A percentile compares a stretch with the other conserved stretches of the same genome.
These are phyloP conservation scores for Elysia crispata DNA, from an alignment of 2,888 invertebrate genomes.

Conservation along the genomic window DNA sequence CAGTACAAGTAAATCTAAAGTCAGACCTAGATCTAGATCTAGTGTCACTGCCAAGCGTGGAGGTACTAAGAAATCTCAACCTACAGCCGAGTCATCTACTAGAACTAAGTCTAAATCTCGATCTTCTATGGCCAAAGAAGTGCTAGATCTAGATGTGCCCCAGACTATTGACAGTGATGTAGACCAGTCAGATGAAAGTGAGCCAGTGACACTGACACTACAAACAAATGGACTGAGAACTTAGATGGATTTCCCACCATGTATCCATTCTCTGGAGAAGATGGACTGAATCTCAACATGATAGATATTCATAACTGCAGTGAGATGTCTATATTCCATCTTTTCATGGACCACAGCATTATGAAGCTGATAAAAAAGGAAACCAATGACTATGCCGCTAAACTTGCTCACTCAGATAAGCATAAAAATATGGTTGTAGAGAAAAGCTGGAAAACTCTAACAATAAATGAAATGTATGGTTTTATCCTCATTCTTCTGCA, in stretches of 20 bases:
- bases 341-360: background rate
- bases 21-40: background rate
- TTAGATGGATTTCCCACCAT: background rate
- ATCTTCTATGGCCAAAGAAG: background rate
- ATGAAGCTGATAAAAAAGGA: background rate
- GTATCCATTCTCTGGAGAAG: background rate
- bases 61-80: no score
- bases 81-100: background rate
- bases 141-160: background rate
- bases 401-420: background rate
- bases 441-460: conserved; percentile 23
- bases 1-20: background rate
- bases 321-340: background rate
- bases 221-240: background rate
- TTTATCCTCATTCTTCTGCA: conserved; percentile 21
- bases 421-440: background rate
- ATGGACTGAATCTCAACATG: background rate
- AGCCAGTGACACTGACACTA: background rate
- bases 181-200: background rate
- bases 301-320: conserved; percentile 6
- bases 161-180: background rate
- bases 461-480: background rate
- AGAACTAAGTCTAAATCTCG: background rate
- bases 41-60: no score
- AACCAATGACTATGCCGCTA: conserved; percentile 3